Conservation (phyloP, 1,140 invertebrate genomes). For the Rhyzopertha dominica region DNA sequence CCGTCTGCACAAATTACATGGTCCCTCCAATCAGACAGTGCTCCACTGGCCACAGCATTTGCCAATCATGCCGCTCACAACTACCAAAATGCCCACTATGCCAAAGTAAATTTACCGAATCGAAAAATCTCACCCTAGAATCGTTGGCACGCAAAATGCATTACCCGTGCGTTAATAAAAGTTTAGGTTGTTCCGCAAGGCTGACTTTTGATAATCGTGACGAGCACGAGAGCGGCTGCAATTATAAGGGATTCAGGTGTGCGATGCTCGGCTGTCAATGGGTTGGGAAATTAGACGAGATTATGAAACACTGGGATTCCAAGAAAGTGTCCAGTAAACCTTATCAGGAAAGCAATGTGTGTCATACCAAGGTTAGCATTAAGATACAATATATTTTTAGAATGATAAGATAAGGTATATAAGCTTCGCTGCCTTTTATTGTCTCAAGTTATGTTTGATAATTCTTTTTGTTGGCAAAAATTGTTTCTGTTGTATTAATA, state of each 20-base stretch:
- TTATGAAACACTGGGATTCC: slow-evolving; percentile 17
- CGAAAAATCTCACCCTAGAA: slow-evolving; percentile 21
- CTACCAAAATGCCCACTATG: slow-evolving; percentile 21
- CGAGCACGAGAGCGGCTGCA: slow-evolving; percentile 15
- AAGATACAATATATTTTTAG: too few relatives aligned
- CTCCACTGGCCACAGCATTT: slow-evolving; percentile 25
- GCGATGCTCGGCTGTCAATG: slow-evolving; percentile 17
- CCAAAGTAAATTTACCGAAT: slow-evolving; percentile 17
- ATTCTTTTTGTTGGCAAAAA: too few relatives aligned
- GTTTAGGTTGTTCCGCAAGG: slow-evolving; percentile 12
- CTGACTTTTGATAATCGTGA: slow-evolving; percentile 14
- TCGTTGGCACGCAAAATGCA: slow-evolving; percentile 18
- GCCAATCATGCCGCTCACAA: slow-evolving; percentile 18
- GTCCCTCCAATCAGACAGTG: slow-evolving; percentile 23
- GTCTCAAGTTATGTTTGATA: too few relatives aligned
- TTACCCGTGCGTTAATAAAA: slow-evolving; percentile 21
- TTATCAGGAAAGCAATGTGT: slow-evolving; percentile 18
- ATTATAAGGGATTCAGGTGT: slow-evolving; percentile 17
- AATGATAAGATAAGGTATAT: too few relatives aligned
- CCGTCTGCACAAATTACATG: slow-evolving; percentile 27
- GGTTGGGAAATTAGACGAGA: slow-evolving; percentile 17
- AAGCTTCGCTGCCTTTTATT: too few relatives aligned
- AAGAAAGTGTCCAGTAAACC: slow-evolving; percentile 19
- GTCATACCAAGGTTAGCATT: slow-evolving; percentile 23
- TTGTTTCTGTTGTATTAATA: too few relatives aligned